These are phyloP conservation scores for Pseudorhombus dupliciocellatus DNA, from an alignment of 2,113 vertebrate species.

Conservation along the genomic window DNA sequence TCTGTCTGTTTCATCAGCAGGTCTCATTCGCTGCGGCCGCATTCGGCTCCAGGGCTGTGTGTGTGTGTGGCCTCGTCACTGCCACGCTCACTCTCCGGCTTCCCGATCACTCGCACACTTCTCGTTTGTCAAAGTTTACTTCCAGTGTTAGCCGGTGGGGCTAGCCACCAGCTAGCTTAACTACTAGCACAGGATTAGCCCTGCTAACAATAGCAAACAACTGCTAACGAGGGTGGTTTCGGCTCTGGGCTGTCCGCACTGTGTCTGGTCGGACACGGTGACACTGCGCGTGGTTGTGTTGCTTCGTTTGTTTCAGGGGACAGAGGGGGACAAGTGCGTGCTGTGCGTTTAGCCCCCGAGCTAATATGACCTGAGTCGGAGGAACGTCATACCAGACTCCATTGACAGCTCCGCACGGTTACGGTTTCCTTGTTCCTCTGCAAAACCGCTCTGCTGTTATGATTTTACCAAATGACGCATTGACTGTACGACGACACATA, in stretches of 20 bases:
- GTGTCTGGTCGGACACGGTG: background rate
- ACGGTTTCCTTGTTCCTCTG: background rate
- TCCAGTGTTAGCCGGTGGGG: slow-evolving; percentile 22
- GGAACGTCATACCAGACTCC: slow-evolving; percentile 29
- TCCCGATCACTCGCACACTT: background rate
- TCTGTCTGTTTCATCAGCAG: background rate
- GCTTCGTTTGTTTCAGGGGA: no score
- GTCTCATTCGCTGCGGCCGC: background rate
- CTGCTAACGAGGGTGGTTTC: background rate
- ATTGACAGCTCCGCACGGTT: background rate
- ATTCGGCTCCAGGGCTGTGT: background rate
- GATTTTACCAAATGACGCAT: fast-evolving
- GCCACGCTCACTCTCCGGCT: background rate
- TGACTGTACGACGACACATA: fast-evolving
- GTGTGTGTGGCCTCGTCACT: background rate
- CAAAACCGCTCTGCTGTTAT: background rate
- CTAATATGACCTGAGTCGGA: slow-evolving; percentile 16
- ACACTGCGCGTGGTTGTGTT: background rate
- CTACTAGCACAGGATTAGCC: slow-evolving; percentile 52
- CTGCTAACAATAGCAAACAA: slow-evolving; percentile 23
- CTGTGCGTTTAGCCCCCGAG: slow-evolving; percentile 16
- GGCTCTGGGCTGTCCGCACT: background rate
- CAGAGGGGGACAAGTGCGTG: background rate
- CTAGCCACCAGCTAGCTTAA: slow-evolving; percentile 41
- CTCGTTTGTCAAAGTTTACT: slow-evolving; percentile 48